Conservation (phyloP, 2,888 invertebrate genomes). For the Mythimna albipuncta region DNA sequence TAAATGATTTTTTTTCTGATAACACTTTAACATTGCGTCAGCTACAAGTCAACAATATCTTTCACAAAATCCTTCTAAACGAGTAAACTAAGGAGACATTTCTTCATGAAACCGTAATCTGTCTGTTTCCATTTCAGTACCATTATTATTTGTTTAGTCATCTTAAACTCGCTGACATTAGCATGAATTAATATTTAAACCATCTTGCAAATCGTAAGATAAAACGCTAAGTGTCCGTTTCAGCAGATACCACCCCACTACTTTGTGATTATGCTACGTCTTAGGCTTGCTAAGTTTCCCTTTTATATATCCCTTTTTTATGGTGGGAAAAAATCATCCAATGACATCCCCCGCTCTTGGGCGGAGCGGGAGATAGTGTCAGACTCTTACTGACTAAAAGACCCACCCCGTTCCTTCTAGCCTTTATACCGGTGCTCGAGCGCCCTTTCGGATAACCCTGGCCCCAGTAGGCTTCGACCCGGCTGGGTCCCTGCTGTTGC, state of each 20-base stretch:
- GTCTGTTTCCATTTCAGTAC: not conserved
- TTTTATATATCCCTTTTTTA: not conserved
- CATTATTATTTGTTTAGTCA: slow-evolving; percentile 17
- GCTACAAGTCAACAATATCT: not conserved
- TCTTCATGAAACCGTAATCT: not conserved
- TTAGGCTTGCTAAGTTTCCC: slow-evolving; percentile 6
- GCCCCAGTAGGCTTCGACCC: too few relatives aligned
- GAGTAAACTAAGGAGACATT: too few relatives aligned
- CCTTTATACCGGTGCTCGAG: too few relatives aligned
- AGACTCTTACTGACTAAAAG: too few relatives aligned
- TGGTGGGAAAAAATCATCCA: too few relatives aligned
- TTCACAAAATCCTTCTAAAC: not conserved
- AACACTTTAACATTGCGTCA: not conserved
- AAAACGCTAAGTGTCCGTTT: slow-evolving; percentile 17
- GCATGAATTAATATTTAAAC: slow-evolving; percentile 36
- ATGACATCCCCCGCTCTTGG: too few relatives aligned
- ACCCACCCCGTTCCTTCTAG: too few relatives aligned
- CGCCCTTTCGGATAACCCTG: too few relatives aligned
- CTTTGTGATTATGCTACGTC: slow-evolving; percentile 6
- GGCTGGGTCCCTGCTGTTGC: too few relatives aligned
- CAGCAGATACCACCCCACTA: slow-evolving; percentile 4
- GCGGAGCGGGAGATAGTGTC: too few relatives aligned
- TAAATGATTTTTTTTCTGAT: not conserved
- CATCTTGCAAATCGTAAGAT: slow-evolving; percentile 35
- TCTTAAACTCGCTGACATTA: slow-evolving; percentile 33